Evolutionary conservation across 2,888 invertebrate genomes (phyloP).

Genomic region (Belgica antarctica): DNA sequence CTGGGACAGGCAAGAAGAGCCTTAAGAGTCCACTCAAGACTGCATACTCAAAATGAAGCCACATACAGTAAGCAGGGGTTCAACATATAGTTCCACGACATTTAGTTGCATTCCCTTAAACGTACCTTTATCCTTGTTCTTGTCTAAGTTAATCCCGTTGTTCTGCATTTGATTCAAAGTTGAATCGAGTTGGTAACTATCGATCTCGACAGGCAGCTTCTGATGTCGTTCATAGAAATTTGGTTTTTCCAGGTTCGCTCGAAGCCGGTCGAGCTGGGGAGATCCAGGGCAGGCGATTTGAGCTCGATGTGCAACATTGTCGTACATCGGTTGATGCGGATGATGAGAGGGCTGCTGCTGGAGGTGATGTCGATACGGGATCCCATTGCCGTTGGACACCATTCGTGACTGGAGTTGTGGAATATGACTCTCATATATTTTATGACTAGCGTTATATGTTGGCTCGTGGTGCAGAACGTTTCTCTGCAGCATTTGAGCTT

Average conservation of each 20-base stretch:
- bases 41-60: no score
- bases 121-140: constrained; percentile 27
- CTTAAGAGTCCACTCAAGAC: no score
- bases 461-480: background rate
- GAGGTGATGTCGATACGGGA: background rate
- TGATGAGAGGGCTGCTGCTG: background rate
- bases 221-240: constrained; percentile 43
- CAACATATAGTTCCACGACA: no score
- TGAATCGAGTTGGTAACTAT: background rate
- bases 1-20: no score
- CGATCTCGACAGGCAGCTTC: constrained; percentile 13
- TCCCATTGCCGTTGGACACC: constrained; percentile 16
- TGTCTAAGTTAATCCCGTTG: background rate
- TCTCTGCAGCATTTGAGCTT: background rate
- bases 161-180: background rate
- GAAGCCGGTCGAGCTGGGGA: constrained; percentile 35
- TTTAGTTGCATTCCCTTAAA: no score
- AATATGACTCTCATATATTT: background rate
- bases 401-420: constrained; percentile 14
- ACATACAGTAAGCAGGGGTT: background rate
- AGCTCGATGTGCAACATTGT: constrained; percentile 25
- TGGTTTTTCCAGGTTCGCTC: constrained; percentile 34
- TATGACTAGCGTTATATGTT: constrained; percentile 38
- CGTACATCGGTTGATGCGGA: background rate
- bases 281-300: constrained; percentile 35